Evolutionary conservation across 2,888 invertebrate species (phyloP), one percentile per base, ranked within the genome.

Genomic region (Notocelia uddmanniana): DNA sequence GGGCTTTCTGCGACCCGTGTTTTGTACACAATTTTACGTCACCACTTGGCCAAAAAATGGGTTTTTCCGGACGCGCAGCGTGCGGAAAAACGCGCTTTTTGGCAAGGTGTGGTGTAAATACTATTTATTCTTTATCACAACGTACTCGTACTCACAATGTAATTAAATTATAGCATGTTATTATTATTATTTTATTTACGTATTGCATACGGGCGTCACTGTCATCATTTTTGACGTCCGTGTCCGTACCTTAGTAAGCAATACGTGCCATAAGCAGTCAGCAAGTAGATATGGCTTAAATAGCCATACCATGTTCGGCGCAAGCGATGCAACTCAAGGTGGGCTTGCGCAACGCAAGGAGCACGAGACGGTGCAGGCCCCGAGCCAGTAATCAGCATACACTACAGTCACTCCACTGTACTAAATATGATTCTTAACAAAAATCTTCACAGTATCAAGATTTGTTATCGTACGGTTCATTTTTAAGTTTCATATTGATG

Each of bases 321-420:
- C 82, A 85, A 82, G 85, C 80, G 84, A 85, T 87, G 83, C 88
- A 84, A 87, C 85, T 89, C 89, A 90, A 90, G 88, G 88, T 89
- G 83, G 85, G 78, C 79, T 89, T 88, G 82, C 87, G 84, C 86
- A 90, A 89, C 80, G 74, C 69, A 83, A 84, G 83, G 81, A 84
- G 83, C 81, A 76, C 62, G 45, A 48, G 19, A 34, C 50, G 31
- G 31, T 79, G 80, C 80, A 73, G 73, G 62, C 73, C 73, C 69
- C 60, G 54, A 45, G 71, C 73, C 66, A 74, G 67, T 45, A 74
- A 67, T 67, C 73, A 59, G 60, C 58, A 68, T 71, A 66, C 57
- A 73, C 73, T 68, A 59, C 70, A 74, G 55, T 63, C 69, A 68
- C 48, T 66, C 37, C 55, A 68, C 15, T 37, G 60, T 50, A 67